These are phyloP conservation scores for Cheiracanthium punctorium DNA, from an alignment of 2,888 invertebrate genomes.

Conservation along the genomic window DNA sequence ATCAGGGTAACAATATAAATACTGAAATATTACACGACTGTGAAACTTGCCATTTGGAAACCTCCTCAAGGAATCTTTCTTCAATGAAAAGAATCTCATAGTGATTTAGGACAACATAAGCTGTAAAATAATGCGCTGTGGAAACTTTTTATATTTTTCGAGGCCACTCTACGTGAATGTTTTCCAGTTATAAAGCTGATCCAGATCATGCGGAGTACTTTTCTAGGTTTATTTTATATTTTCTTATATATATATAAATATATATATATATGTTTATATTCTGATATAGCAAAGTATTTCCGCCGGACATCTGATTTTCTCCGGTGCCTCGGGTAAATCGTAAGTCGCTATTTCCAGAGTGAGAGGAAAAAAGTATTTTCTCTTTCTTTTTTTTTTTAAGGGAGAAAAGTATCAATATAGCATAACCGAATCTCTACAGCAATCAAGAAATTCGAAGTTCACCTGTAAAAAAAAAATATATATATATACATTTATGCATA, in stretches of 20 bases:
- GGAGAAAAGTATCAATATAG: conserved; percentile 18
- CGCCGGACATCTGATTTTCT: conserved; percentile 40
- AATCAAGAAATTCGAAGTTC: conserved; percentile 39
- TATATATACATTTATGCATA: neutral
- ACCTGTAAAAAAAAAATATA: conserved; percentile 33
- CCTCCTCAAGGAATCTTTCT: neutral
- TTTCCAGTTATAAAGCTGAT: neutral
- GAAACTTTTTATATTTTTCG: conserved; percentile 10
- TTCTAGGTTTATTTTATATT: conserved; percentile 24
- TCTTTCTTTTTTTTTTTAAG: neutral
- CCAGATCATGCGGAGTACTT: conserved; percentile 22
- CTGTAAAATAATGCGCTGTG: conserved; percentile 20
- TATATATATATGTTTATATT: no score
- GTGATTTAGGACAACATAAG: conserved; percentile 13
- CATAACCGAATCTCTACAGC: neutral
- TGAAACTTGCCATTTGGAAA: conserved; percentile 18
- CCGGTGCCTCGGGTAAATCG: conserved; percentile 20
- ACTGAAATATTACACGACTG: neutral
- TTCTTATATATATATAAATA: conserved; percentile 29
- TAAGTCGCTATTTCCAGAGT: conserved; percentile 33
- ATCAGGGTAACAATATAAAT: neutral
- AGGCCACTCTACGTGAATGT: conserved; percentile 17
- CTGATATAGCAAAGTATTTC: conserved; percentile 18
- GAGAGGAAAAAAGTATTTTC: no score
- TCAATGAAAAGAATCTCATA: neutral